Base-by-base conservation (phyloP, 2,113 vertebrate species). In the Hemibagrus wyckioides region DNA sequence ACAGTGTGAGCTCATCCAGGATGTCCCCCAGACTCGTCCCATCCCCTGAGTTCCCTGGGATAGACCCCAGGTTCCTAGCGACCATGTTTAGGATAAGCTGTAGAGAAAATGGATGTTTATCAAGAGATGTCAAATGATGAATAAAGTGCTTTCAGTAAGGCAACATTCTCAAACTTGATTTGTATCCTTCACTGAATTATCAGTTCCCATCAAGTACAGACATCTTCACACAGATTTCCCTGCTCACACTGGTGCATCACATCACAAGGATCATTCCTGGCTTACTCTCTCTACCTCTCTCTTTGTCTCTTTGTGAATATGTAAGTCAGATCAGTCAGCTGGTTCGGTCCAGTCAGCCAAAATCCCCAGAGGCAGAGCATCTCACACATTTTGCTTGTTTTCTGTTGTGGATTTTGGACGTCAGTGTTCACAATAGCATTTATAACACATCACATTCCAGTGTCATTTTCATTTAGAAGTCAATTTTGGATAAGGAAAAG, bases 261-360 rank as follows among this genome's bases (percentile, higher is more conserved):
- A 57, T 76, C 30, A 81, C 13, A 0, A 41, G 25, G 3, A 17
- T 73, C 79, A 44, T 9, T 82, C 14, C 61, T 63, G 59, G 28
- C 23, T 30, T 50, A 80, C 41, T 86, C 61, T 69, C 28, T 82
- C 15, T 85, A 21, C 41, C 1, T 76, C 48, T 41, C 14, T 59
- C 39, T 75, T 6, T 79, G 4, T 80, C 25, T 85, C 0, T 67
- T 13, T 61, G 56, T 80, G 30, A 79, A 82, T 52, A 79, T 82
- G 65, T 57, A 39, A n/a, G 36, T 63, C 41, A 76, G 52, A 54
- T 54, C n/a, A 28, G 11, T 82, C 63, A 33, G 36, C 36, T 39
- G 15, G 79, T 28, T 61, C 54, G 61, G 57, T n/a, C 57, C 82
- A 67, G 61, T 52, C 82, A 83, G 28, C 44, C 63, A 56, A 83